phyloP scores from a whole-genome alignment of 2,113 vertebrate species.

The Oreochromis spilurus region DNA sequence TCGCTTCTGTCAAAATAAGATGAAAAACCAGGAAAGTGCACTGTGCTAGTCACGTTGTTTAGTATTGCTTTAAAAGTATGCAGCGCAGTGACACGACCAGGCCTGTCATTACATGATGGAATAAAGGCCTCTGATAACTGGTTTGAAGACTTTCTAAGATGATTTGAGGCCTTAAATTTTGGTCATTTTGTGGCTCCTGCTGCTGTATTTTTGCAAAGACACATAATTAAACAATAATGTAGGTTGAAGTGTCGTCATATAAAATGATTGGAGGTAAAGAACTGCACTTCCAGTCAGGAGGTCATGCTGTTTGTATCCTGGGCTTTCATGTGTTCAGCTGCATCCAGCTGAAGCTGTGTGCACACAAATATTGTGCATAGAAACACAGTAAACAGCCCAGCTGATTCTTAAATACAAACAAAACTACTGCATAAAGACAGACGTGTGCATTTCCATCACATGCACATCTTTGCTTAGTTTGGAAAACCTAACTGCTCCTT shows the following conservation, averaged over 20 bases:
- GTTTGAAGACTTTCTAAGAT: slow-evolving; percentile 8
- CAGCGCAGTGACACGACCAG: neutral
- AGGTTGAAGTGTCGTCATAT: neutral
- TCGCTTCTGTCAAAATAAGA: neutral
- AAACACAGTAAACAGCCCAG: neutral
- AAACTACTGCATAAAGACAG: neutral
- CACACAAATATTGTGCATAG: neutral
- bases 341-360: neutral
- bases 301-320: neutral
- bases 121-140: neutral
- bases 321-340: neutral
- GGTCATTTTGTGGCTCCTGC: neutral
- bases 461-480: neutral
- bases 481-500: neutral
- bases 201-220: neutral
- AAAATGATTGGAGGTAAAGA: neutral
- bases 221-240: slow-evolving; percentile 25
- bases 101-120: slow-evolving; percentile 30
- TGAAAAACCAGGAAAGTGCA: neutral
- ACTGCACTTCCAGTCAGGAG: neutral
- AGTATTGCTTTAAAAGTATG: neutral
- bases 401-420: no score
- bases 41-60: neutral
- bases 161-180: neutral
- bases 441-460: neutral